Evolutionary conservation across 2,113 vertebrate species (phyloP).

Genomic region (Scalopus aquaticus): DNA sequence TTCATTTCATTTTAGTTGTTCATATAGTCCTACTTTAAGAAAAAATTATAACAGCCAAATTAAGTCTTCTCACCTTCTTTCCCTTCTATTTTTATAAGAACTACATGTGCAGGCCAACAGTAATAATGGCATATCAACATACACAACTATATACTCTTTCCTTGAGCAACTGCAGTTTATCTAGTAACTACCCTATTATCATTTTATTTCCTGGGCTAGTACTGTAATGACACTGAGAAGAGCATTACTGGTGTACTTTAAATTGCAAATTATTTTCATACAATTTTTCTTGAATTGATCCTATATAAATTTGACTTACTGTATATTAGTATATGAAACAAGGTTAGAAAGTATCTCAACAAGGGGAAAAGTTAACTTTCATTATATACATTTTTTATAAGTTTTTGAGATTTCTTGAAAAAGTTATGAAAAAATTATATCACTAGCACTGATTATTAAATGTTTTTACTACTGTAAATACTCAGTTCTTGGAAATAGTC

Average conservation of each 20-base stretch:
- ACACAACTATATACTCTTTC: background rate
- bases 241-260: constrained; percentile 22
- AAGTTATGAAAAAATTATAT: background rate
- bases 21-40: constrained; percentile 5
- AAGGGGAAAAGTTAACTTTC: background rate
- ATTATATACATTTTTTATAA: background rate
- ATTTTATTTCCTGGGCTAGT: constrained; percentile 24
- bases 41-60: background rate
- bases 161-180: background rate
- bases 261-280: background rate
- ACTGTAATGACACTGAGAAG: constrained; percentile 5
- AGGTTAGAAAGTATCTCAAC: constrained; percentile 9
- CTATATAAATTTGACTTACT: constrained; percentile 39
- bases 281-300: constrained; percentile 12
- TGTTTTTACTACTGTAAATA: background rate
- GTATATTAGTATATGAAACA: background rate
- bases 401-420: constrained; percentile 15
- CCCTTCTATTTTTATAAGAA: background rate
- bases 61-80: background rate
- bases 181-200: background rate
- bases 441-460: constrained; percentile 8
- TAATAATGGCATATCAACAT: background rate
- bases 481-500: background rate
- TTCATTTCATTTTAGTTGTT: constrained; percentile 30
- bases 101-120: background rate